These are phyloP conservation scores for Oscheius sp. DNA, from an alignment of 1,140 invertebrate species.

Conservation along the genomic window DNA sequence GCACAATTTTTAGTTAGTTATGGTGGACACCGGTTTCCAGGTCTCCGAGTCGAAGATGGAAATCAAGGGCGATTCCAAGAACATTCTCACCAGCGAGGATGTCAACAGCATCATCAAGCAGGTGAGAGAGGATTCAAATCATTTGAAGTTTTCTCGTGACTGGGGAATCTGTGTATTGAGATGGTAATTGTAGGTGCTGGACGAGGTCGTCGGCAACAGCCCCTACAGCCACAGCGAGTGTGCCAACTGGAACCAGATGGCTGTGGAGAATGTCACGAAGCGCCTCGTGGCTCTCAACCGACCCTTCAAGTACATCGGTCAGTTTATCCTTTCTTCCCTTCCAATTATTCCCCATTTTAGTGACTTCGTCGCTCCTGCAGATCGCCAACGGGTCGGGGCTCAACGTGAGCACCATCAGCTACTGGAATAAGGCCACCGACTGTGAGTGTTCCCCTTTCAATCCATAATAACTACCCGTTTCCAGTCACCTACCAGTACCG, in stretches of 20 bases:
- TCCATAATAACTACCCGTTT: neutral
- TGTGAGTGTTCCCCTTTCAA: constrained; percentile 14
- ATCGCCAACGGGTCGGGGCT: constrained; percentile 32
- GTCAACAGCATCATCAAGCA: constrained; percentile 31
- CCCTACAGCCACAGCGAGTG: constrained; percentile 21
- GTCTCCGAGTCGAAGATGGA: neutral
- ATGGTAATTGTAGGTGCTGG: constrained; percentile 12
- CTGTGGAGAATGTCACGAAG: constrained; percentile 33
- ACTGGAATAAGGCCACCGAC: constrained; percentile 36
- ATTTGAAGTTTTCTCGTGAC: neutral
- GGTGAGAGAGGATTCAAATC: neutral
- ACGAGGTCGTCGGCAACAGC: constrained; percentile 20
- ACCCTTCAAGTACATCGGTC: constrained; percentile 36
- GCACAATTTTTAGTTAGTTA: too few relatives aligned
- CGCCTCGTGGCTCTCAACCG: constrained; percentile 17
- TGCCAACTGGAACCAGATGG: constrained; percentile 24
- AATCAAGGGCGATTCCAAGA: neutral
- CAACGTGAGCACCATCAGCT: constrained; percentile 34
- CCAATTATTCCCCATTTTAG: constrained; percentile 1
- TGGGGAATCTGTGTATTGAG: too few relatives aligned
- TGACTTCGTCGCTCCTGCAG: constrained; percentile 32
- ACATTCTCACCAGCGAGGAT: constrained; percentile 12
- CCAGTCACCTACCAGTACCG: constrained; percentile 35
- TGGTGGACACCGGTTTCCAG: too few relatives aligned
- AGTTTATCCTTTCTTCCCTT: neutral